These are phyloP conservation scores for Cyclargus thomasi DNA, from an alignment of 1,140 invertebrate genomes.

Conservation along the genomic window DNA sequence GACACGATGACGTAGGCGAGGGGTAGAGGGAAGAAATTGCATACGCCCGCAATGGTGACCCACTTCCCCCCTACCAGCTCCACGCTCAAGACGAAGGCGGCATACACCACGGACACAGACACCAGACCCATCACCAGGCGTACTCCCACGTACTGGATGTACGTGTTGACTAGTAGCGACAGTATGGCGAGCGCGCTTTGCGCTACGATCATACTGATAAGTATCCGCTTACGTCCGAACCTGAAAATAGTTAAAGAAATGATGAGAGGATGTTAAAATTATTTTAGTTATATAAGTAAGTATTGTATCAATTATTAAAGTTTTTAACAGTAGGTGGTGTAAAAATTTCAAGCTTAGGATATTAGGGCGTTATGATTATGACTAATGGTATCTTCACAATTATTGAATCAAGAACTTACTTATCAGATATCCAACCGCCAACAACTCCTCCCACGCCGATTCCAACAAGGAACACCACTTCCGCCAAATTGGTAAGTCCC, in stretches of 20 bases:
- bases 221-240: constrained; percentile 84
- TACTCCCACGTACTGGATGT: constrained; percentile 79
- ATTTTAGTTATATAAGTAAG: no score
- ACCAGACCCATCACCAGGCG: constrained; percentile 80
- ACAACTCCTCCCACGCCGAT: constrained; percentile 82
- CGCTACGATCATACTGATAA: constrained; percentile 81
- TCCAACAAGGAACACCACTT: constrained; percentile 82
- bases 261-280: no score
- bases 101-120: constrained; percentile 83
- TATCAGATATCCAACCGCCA: constrained; percentile 83
- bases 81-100: constrained; percentile 82
- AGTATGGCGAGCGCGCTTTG: constrained; percentile 79
- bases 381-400: no score
- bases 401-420: constrained; percentile 42
- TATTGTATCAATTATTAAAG: no score
- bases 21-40: constrained; percentile 83
- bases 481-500: constrained; percentile 78
- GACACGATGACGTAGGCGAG: constrained; percentile 84
- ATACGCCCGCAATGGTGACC: constrained; percentile 83
- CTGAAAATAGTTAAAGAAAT: constrained; percentile 47
- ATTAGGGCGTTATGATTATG: no score
- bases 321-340: no score
- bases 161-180: constrained; percentile 79
- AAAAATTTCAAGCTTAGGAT: no score
- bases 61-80: constrained; percentile 84